Base-by-base conservation (phyloP, 1,140 invertebrate genomes). In the Hypsibius dujardini region DNA sequence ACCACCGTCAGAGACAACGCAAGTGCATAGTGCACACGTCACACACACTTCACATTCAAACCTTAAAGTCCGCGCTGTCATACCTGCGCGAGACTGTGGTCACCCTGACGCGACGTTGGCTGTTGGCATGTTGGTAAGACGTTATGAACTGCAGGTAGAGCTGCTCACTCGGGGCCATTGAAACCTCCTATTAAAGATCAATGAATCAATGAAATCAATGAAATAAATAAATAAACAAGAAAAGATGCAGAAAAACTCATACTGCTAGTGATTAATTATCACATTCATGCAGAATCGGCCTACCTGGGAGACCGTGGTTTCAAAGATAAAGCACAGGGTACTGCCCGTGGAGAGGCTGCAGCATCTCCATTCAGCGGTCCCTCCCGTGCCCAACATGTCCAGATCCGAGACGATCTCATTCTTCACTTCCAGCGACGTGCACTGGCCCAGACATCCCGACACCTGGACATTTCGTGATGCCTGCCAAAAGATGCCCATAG, bases 121-220 rank as follows among this genome's bases (percentile, higher is more conserved):
- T 95, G 81, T 87, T 92, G n/a, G 92, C 88, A 80, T 98, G 95
- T 80, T 97, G 93, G 82, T 96, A 98, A 76, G 97, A 90, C 1
- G 94, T 98, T 60, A 98, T 96, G 78, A 98, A 95, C 80, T 99
- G 96, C 72, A 99, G 87, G 77, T 91, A 97, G 0, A 94, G 95
- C 70, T 91, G 83, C 0, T 93, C 91, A 60, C 93, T 94, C 80
- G 95, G 92, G 0, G 92, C 92, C 74, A 96, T 90, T 0, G 91
- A 90, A 3, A 91, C 89, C 46, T 91, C 87, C 79, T 96, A 92
- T 82, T 95, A 76, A 28, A 78, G n/a, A 56, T 56, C n/a, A n/a
- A n/a, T n/a, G n/a, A 56, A 56, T n/a, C 28, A 28, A 28, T 67
- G 62, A 67, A 67, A 42, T 67, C 42, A 15, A 15, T 67, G 12